Conservation (phyloP, 2,888 invertebrate species). For the Lochmaea crataegi region DNA sequence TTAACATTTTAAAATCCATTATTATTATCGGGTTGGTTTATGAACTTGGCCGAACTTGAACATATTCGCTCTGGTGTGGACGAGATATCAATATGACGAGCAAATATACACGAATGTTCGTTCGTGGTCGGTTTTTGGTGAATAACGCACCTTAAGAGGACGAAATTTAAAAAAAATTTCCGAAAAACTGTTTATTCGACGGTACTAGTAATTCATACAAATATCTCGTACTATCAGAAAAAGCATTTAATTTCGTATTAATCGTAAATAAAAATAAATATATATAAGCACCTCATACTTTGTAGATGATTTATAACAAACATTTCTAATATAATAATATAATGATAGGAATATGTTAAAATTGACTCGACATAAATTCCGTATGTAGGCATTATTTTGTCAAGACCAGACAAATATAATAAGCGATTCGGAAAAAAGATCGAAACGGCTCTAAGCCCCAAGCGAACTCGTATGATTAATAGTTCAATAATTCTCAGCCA, state of each 20-base stretch:
- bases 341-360: conserved; percentile 43
- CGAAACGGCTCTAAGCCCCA: conserved; percentile 54
- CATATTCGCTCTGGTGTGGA: too few species aligned
- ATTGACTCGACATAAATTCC: conserved; percentile 51
- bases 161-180: too few species aligned
- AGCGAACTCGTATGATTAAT: conserved; percentile 61
- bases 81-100: too few species aligned
- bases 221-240: neutral
- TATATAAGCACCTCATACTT: conserved; percentile 31
- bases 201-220: neutral
- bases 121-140: too few species aligned
- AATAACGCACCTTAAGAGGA: too few species aligned
- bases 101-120: too few species aligned
- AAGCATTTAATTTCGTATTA: neutral
- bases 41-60: too few species aligned
- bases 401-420: conserved; percentile 57
- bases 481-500: conserved; percentile 61
- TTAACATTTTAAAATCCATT: too few species aligned
- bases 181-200: too few species aligned
- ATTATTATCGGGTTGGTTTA: too few species aligned
- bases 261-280: neutral
- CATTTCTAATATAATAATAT: conserved; percentile 40
- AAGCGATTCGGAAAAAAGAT: conserved; percentile 33
- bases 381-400: conserved; percentile 60
- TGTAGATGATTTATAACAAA: conserved; percentile 42